phyloP scores from a whole-genome alignment of 2,113 vertebrate genomes.

The Daubentonia madagascariensis region DNA sequence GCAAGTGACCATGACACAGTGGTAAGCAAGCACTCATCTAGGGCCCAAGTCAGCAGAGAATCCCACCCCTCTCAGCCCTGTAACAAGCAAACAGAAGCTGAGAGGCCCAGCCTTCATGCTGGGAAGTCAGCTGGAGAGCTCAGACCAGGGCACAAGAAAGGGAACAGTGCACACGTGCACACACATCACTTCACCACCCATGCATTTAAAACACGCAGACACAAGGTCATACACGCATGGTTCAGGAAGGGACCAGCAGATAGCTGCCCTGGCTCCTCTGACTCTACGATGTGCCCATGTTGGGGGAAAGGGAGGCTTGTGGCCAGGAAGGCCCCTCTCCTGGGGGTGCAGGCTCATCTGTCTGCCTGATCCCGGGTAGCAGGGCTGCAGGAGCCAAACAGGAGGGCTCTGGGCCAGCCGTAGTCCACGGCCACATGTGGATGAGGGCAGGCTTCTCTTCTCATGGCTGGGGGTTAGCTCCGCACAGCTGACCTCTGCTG shows the following conservation, averaged over 20 bases:
- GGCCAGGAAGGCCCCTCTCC: not conserved
- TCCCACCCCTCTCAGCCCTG: not conserved
- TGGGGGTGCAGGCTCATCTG: not conserved
- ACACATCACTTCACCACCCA: rapidly evolving
- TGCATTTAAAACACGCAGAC: not conserved
- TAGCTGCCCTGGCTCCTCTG: not conserved
- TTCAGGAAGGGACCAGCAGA: not conserved
- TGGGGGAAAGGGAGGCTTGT: rapidly evolving
- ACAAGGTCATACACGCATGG: rapidly evolving
- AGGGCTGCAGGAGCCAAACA: not conserved
- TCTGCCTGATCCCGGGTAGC: not conserved
- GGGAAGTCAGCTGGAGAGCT: not conserved
- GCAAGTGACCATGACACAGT: not conserved
- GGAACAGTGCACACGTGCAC: not conserved
- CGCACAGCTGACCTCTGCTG: not conserved
- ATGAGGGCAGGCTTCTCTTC: not conserved
- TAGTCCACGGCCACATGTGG: not conserved
- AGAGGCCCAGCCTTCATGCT: too few species aligned
- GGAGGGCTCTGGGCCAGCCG: not conserved
- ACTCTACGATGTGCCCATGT: not conserved
- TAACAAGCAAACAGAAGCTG: not conserved
- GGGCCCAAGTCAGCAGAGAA: not conserved
- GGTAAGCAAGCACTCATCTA: not conserved
- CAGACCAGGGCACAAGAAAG: too few species aligned
- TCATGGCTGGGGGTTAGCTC: not conserved